phyloP scores from a whole-genome alignment of 2,888 invertebrate species.

The Hirtodrosophila alboralis region DNA sequence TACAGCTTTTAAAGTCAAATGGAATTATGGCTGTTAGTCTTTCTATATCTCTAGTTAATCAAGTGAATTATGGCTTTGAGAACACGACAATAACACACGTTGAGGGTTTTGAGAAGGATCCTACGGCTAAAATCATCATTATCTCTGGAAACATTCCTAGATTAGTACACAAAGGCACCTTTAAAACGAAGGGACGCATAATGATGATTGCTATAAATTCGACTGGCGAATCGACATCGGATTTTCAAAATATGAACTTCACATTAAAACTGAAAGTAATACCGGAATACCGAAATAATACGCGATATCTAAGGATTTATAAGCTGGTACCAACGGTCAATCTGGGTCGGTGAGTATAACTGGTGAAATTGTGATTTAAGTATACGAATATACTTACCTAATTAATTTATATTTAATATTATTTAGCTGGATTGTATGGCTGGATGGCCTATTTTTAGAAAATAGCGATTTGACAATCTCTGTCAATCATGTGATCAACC shows the following conservation, averaged over 20 bases:
- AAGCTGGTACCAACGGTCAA: slow-evolving; percentile 38
- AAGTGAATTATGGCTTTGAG: slow-evolving; percentile 60
- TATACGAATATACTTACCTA: background rate
- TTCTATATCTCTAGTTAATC: slow-evolving; percentile 23
- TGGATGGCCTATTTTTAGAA: slow-evolving; percentile 41
- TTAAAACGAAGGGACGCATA: slow-evolving; percentile 15
- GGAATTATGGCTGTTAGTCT: slow-evolving; percentile 11
- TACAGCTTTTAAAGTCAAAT: slow-evolving; percentile 10
- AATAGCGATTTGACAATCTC: slow-evolving; percentile 43
- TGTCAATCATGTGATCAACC: slow-evolving; percentile 43
- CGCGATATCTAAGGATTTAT: slow-evolving; percentile 52
- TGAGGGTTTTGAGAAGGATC: slow-evolving; percentile 57
- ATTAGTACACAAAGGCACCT: slow-evolving; percentile 48
- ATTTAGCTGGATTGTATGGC: slow-evolving; percentile 51
- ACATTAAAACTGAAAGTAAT: slow-evolving; percentile 48
- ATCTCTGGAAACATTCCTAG: slow-evolving; percentile 57
- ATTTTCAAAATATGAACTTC: slow-evolving; percentile 55
- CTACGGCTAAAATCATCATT: slow-evolving; percentile 22
- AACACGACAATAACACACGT: slow-evolving; percentile 53
- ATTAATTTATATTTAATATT: too few relatives aligned
- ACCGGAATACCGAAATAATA: slow-evolving; percentile 51
- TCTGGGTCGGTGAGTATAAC: slow-evolving; percentile 46
- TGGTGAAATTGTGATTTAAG: background rate
- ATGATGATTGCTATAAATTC: slow-evolving; percentile 24
- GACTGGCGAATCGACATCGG: slow-evolving; percentile 35